A percentile compares a stretch with the other conserved stretches of the same genome.
Evolutionary conservation across 2,888 invertebrate genomes (phyloP).

Genomic region (Orthosia cruda): DNA sequence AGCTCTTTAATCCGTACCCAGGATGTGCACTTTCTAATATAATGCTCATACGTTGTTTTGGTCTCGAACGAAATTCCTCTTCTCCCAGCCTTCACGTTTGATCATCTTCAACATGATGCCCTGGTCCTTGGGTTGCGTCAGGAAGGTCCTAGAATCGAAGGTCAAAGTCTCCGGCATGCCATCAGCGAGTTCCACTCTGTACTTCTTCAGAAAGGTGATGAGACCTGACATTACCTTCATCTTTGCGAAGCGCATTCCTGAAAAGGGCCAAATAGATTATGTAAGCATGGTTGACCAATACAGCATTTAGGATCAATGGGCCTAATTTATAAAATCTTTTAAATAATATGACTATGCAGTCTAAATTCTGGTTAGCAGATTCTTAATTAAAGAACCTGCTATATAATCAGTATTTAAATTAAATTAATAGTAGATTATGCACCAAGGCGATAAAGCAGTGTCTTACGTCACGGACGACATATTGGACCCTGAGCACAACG

Average conservation of each 20-base stretch:
- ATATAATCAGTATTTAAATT: too few species aligned
- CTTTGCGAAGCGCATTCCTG: slow-evolving; percentile 51
- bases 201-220: slow-evolving; percentile 74
- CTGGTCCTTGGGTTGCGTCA: slow-evolving; percentile 43
- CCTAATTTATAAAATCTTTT: too few species aligned
- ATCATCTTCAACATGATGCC: slow-evolving; percentile 57
- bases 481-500: too few species aligned
- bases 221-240: slow-evolving; percentile 77
- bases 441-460: too few species aligned
- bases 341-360: too few species aligned
- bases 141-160: slow-evolving; percentile 45
- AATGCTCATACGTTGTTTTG: not conserved
- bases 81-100: slow-evolving; percentile 60
- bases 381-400: too few species aligned
- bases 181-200: slow-evolving; percentile 68
- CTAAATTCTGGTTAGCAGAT: too few species aligned
- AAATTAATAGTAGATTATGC: too few species aligned
- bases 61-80: slow-evolving; percentile 30
- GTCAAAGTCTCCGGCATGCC: slow-evolving; percentile 60
- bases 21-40: not conserved
- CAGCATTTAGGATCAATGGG: too few species aligned
- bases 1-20: too few species aligned
- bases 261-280: not conserved
- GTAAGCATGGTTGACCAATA: too few species aligned
- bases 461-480: too few species aligned